These are phyloP conservation scores for Mormyrops boulengeri DNA, from an alignment of 2,797 vertebrate genomes.

Conservation along the genomic window DNA sequence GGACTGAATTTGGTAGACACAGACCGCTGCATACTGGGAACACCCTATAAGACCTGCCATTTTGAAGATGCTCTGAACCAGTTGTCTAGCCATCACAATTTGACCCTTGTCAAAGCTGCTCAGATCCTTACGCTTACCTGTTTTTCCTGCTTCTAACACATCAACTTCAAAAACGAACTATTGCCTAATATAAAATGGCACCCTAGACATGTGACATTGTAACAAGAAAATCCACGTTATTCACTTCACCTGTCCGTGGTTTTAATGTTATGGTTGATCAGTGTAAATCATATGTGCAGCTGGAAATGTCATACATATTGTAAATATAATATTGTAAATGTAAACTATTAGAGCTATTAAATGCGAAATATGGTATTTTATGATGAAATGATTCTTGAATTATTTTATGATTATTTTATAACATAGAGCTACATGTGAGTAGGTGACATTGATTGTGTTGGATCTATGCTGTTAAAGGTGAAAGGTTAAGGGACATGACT, in stretches of 20 bases:
- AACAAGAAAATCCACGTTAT: background rate
- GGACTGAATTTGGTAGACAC: background rate
- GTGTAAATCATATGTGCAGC: background rate
- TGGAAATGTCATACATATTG: background rate
- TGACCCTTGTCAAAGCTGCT: background rate
- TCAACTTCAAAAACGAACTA: background rate
- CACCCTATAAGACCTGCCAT: background rate
- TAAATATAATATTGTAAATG: background rate
- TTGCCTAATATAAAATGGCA: background rate
- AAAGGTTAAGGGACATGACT: background rate
- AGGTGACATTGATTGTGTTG: background rate
- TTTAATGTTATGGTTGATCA: background rate
- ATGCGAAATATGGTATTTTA: constrained; percentile 14
- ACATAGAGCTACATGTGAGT: background rate
- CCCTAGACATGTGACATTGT: background rate
- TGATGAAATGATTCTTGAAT: background rate
- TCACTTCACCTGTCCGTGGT: background rate
- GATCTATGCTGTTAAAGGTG: background rate
- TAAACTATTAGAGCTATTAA: background rate
- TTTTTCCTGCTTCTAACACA: background rate
- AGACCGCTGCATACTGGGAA: background rate
- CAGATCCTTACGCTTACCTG: background rate
- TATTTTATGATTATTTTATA: background rate
- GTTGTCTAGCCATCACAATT: background rate
- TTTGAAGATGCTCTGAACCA: background rate